Evolutionary conservation across 2,888 invertebrate genomes (phyloP).

Genomic region (Xanthostigma xanthostigma): DNA sequence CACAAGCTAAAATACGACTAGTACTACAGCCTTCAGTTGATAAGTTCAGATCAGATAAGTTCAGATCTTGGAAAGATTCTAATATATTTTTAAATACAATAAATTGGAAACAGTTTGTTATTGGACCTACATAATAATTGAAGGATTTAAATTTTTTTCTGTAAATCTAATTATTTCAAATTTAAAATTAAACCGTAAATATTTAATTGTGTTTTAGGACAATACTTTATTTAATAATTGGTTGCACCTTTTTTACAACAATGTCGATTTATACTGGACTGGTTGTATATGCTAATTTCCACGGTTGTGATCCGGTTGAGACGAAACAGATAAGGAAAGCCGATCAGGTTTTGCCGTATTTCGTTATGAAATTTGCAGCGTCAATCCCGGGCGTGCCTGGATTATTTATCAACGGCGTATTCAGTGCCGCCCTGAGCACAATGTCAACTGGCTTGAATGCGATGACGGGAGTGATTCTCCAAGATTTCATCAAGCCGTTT

Average conservation of each 20-base stretch:
- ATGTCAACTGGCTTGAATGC: conserved; percentile 23
- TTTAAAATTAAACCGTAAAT: background rate
- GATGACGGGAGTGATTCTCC: conserved; percentile 21
- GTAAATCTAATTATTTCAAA: too few relatives aligned
- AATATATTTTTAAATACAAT: too few relatives aligned
- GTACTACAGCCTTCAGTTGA: too few relatives aligned
- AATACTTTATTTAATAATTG: background rate
- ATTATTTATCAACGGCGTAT: conserved; percentile 37
- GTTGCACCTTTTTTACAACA: conserved; percentile 1
- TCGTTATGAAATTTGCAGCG: conserved; percentile 33
- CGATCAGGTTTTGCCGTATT: conserved; percentile 32
- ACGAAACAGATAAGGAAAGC: conserved; percentile 15
- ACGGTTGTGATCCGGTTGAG: conserved; percentile 27
- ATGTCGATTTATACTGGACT: conserved; percentile 19
- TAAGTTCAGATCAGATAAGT: too few relatives aligned
- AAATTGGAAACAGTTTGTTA: too few relatives aligned
- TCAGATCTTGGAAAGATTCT: too few relatives aligned
- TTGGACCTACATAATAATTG: too few relatives aligned
- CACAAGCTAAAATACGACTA: too few relatives aligned
- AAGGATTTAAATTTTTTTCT: too few relatives aligned
- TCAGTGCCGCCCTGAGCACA: conserved; percentile 35
- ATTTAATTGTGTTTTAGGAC: background rate
- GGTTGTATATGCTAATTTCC: conserved; percentile 28
- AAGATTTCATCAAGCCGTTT: conserved; percentile 18
- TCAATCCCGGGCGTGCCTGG: conserved; percentile 34